phyloP scores from a whole-genome alignment of 2,113 vertebrate species.

The Gasterosteus nipponicus region DNA sequence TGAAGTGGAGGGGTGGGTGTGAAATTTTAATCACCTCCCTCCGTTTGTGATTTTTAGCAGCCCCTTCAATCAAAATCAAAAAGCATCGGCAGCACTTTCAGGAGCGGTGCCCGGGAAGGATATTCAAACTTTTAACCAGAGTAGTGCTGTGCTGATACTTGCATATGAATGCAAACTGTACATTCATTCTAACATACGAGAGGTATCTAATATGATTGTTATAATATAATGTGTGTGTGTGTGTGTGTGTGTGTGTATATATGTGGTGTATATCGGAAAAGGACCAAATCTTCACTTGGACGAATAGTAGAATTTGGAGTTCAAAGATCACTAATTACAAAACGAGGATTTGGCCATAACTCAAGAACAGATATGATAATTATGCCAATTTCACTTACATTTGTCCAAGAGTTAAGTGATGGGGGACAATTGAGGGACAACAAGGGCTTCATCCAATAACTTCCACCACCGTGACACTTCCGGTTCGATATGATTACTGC shows the following conservation, averaged over 20 bases:
- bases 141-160: background rate
- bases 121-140: constrained; percentile 9
- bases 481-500: background rate
- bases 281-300: background rate
- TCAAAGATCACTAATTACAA: background rate
- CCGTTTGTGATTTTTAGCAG: constrained; percentile 68
- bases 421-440: background rate
- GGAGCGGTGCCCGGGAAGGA: constrained; percentile 28
- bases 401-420: background rate
- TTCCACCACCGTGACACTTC: too few species aligned
- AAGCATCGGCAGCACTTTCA: constrained; percentile 48
- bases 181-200: background rate
- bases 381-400: background rate
- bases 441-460: too few species aligned
- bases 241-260: too few species aligned
- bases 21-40: constrained; percentile 75
- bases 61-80: constrained; percentile 65
- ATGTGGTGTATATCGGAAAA: background rate
- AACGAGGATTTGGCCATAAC: background rate
- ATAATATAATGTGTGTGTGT: too few species aligned
- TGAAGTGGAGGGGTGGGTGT: constrained; percentile 68
- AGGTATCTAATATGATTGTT: too few species aligned
- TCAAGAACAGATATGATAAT: background rate
- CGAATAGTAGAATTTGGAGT: background rate
- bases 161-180: background rate